Percentiles rank a stretch among this genome's conserved stretches.
phyloP scores from a whole-genome alignment of 1,140 invertebrate genomes.

The Drosophila neocordata region DNA sequence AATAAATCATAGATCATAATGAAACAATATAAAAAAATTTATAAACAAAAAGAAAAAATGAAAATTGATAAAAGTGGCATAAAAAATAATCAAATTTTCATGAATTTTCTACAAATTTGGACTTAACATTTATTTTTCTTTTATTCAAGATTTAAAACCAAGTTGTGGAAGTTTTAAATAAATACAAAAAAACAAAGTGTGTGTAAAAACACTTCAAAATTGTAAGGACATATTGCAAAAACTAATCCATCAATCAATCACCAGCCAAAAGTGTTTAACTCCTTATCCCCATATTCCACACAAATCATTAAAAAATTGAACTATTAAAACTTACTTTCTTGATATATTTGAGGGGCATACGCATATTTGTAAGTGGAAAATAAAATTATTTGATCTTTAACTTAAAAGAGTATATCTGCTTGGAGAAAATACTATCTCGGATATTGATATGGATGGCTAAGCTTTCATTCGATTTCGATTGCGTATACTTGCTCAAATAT shows the following conservation, averaged over 20 bases:
- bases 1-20: not conserved
- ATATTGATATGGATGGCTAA: too few species aligned
- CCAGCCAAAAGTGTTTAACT: not conserved
- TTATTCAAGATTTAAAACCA: not conserved
- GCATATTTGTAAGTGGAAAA: too few species aligned
- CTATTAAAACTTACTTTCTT: too few species aligned
- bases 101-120: not conserved
- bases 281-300: not conserved
- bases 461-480: too few species aligned
- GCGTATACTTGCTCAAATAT: too few species aligned
- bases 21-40: constrained; percentile 4
- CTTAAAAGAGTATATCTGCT: too few species aligned
- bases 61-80: constrained; percentile 41
- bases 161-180: not conserved
- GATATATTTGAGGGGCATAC: too few species aligned
- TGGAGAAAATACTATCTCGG: too few species aligned
- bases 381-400: too few species aligned
- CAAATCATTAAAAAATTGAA: not conserved
- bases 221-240: not conserved
- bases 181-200: not conserved
- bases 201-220: not conserved
- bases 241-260: not conserved
- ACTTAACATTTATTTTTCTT: constrained; percentile 1
- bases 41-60: constrained; percentile 21
- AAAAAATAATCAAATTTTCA: not conserved